Evolutionary conservation across 1,140 invertebrate species (phyloP).

Genomic region (Drosophila parvula): DNA sequence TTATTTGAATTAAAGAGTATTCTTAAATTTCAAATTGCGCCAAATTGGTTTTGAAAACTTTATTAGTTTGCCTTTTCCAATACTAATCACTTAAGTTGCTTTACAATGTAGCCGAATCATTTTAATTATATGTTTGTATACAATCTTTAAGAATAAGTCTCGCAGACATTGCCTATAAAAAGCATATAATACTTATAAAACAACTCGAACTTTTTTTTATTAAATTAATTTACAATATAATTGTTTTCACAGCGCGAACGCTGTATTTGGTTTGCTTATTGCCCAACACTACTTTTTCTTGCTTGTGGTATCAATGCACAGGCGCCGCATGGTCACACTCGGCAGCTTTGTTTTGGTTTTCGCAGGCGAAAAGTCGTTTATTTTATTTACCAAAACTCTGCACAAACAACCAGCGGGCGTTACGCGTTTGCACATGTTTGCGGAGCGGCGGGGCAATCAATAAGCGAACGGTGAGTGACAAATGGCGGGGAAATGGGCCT

Average conservation of each 20-base stretch:
- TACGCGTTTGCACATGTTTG: conserved; percentile 63
- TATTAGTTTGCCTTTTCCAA: not conserved
- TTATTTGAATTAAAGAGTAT: not conserved
- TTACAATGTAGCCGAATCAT: not conserved
- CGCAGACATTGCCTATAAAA: too few relatives aligned
- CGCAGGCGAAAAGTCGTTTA: conserved; percentile 38
- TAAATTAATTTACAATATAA: too few relatives aligned
- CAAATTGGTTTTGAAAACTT: not conserved
- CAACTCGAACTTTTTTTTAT: not conserved
- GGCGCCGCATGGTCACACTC: conserved; percentile 6
- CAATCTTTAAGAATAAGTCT: too few relatives aligned
- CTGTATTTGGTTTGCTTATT: not conserved
- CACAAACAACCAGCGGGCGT: conserved; percentile 35
- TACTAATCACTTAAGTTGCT: not conserved
- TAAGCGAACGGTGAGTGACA: conserved; percentile 46
- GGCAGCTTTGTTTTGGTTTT: conserved; percentile 40
- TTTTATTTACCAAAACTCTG: conserved; percentile 61
- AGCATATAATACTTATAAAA: too few relatives aligned
- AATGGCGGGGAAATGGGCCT: not conserved
- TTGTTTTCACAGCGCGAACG: not conserved
- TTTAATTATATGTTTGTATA: too few relatives aligned
- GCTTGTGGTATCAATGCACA: too few relatives aligned
- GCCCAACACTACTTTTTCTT: not conserved
- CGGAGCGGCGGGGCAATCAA: conserved; percentile 34
- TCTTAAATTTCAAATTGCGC: not conserved